Evolutionary conservation across 2,797 vertebrate species (phyloP).

Genomic region (Poeciliopsis infans): DNA sequence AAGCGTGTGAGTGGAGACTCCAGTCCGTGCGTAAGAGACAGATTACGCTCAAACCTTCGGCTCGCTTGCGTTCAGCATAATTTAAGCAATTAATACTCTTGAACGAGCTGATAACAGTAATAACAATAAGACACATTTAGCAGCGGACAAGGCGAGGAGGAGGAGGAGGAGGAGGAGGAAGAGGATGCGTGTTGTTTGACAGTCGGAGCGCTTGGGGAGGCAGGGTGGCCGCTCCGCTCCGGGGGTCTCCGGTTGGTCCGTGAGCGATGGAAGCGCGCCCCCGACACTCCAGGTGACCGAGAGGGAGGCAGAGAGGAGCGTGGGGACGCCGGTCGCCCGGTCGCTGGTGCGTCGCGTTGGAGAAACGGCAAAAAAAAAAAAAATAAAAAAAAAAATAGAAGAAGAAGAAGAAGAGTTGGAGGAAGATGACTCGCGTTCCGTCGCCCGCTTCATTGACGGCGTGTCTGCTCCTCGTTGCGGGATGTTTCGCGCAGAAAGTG

Average conservation of each 20-base stretch:
- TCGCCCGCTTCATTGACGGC: constrained; percentile 72
- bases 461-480: constrained; percentile 77
- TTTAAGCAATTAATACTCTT: background rate
- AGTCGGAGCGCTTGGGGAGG: background rate
- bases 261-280: constrained; percentile 81
- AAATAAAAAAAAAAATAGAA: no score
- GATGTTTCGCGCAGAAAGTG: constrained; percentile 82
- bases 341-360: constrained; percentile 58
- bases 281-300: constrained; percentile 81
- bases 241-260: constrained; percentile 53
- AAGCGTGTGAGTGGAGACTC: background rate
- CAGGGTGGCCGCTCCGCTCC: background rate
- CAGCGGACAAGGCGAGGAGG: background rate
- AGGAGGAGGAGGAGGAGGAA: background rate
- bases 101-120: background rate
- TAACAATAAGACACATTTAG: background rate
- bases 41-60: no score
- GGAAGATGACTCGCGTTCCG: constrained; percentile 71
- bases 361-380: constrained; percentile 25
- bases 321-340: constrained; percentile 61
- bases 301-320: constrained; percentile 72
- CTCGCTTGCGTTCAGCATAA: background rate
- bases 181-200: background rate
- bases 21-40: no score
- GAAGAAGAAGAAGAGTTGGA: constrained; percentile 39